Evolutionary conservation across 2,113 vertebrate genomes (phyloP), one percentile per base, ranked within the genome.

Genomic region (Entomyzon cyanotis): DNA sequence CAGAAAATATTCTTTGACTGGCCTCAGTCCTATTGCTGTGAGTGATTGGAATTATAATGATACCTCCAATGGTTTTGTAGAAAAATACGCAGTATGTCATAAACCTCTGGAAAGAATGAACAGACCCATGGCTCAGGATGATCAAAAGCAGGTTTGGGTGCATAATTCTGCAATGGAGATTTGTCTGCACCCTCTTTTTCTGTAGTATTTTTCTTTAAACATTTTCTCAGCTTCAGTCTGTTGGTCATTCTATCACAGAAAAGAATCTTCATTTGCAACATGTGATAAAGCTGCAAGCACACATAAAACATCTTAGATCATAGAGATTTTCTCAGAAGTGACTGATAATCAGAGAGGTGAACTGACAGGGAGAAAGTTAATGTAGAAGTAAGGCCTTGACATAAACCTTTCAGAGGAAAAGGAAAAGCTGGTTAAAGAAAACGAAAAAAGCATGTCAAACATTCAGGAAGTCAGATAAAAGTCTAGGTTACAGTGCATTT

Each of bases 321-420:
- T 1, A 56, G 47, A 77, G 60, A 68, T 94, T 88, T 89, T 77
- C 71, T 90, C 63, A 88, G 47, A 84, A 76, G 9, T 77, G 59
- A 59, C 65, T 64, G 49, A 84, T 76, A 83, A 76, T 65, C 67
- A 83, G 20, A 27, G 65, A 90, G 47, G 80, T 74, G 46, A 91
- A 69, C 85, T 70, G 67, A 31, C 11, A 58, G 37, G 28, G 47
- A 88, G 47, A 33, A n/a, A 65, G 47, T 31, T 4, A 8, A 67
- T 37, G 56, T 37, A 77, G 59, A 89, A 78, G n/a, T 70, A 74
- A 86, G 59, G 20, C 78, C 24, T 39, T 25, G 24, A 76, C 27
- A 76, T 69, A 41, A 91, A 90, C 67, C n/a, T 93, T 73, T 88
- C 37, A 83, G 41, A 53, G 39, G 44, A 93, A 87, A 52, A 4